phyloP scores from a whole-genome alignment of 1,140 invertebrate genomes.

The Venturia canescens region DNA sequence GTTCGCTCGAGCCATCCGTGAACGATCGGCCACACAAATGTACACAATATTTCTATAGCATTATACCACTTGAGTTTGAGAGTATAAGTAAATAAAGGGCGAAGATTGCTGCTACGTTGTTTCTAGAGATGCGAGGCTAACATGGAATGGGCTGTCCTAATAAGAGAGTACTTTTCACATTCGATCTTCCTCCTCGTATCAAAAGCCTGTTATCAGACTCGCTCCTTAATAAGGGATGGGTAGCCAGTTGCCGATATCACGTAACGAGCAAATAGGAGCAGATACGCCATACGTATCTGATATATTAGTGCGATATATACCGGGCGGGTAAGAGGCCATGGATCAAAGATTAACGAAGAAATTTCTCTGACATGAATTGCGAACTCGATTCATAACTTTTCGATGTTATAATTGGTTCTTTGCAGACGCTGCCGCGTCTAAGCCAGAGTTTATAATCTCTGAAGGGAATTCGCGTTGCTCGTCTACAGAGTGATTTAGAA shows the following conservation, averaged over 20 bases:
- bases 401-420: too few species aligned
- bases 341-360: background rate
- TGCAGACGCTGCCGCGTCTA: too few species aligned
- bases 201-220: conserved; percentile 1
- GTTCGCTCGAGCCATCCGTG: conserved; percentile 21
- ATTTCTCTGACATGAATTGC: background rate
- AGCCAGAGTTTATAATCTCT: too few species aligned
- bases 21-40: conserved; percentile 14
- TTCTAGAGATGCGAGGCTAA: conserved; percentile 15
- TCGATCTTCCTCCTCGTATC: background rate
- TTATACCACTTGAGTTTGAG: conserved; percentile 3
- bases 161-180: background rate
- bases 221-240: background rate
- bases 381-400: background rate
- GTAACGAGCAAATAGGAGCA: background rate
- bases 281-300: background rate
- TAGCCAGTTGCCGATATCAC: conserved; percentile 24
- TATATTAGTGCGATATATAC: background rate
- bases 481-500: too few species aligned
- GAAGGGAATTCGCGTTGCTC: too few species aligned
- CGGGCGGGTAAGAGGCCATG: background rate
- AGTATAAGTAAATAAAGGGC: too few species aligned
- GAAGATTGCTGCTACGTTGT: too few species aligned
- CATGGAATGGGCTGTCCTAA: conserved; percentile 31
- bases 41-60: conserved; percentile 26